phyloP scores from a whole-genome alignment of 92 coral and sea anemone genomes.

The Porites cylindrica region DNA sequence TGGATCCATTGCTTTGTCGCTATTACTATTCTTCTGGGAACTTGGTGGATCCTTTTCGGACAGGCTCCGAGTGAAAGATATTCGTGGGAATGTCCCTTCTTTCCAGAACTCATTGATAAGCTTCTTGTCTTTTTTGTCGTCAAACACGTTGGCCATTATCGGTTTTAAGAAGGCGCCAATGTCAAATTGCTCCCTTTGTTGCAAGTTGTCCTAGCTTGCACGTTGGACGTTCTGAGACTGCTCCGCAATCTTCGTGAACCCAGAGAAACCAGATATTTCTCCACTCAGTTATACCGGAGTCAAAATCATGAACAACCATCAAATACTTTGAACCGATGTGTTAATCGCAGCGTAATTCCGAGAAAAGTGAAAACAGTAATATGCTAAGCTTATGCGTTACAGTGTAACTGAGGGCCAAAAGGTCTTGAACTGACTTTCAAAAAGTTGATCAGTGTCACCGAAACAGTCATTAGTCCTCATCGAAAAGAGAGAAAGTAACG shows the following conservation, averaged over 20 bases:
- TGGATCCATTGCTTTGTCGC: background rate
- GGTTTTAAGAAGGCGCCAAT: background rate
- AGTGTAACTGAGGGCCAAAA: background rate
- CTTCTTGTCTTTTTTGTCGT: background rate
- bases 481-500: background rate
- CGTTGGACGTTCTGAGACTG: too few relatives aligned
- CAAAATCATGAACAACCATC: background rate
- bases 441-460: background rate
- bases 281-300: background rate
- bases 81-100: background rate
- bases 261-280: background rate
- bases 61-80: constrained; percentile 6
- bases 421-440: background rate
- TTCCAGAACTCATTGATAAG: constrained; percentile 25
- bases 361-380: background rate
- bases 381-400: background rate
- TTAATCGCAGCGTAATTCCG: background rate
- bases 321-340: background rate
- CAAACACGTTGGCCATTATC: constrained; percentile 29
- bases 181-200: too few relatives aligned
- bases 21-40: background rate
- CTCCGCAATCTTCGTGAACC: background rate
- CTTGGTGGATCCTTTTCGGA: constrained; percentile 14
- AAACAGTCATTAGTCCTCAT: background rate
- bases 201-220: too few relatives aligned